These are phyloP conservation scores for Rhingia rostrata DNA, from an alignment of 2,888 invertebrate genomes.

Conservation along the genomic window DNA sequence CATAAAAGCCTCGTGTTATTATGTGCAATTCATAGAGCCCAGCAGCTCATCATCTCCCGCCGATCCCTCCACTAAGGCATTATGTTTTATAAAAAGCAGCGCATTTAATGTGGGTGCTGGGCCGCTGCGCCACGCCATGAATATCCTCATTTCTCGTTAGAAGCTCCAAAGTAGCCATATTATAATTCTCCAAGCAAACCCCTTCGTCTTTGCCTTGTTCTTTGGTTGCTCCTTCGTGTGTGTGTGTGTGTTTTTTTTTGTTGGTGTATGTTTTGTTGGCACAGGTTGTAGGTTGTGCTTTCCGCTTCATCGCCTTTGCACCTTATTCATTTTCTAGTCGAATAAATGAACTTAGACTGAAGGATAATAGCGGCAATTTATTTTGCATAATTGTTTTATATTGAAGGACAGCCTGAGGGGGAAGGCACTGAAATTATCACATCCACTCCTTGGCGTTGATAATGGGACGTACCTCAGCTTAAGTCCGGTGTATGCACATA, in stretches of 20 bases:
- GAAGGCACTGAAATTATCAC: neutral
- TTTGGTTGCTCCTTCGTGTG: constrained; percentile 7
- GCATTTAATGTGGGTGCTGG: constrained; percentile 40
- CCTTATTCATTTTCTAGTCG: constrained; percentile 20
- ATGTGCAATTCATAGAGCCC: constrained; percentile 61
- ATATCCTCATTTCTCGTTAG: constrained; percentile 57
- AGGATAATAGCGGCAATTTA: constrained; percentile 64
- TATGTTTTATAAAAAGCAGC: constrained; percentile 26
- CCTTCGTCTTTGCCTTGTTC: constrained; percentile 6
- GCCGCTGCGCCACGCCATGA: constrained; percentile 32
- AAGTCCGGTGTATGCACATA: neutral
- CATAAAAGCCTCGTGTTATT: constrained; percentile 59
- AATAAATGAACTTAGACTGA: constrained; percentile 55
- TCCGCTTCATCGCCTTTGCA: constrained; percentile 11
- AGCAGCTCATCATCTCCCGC: constrained; percentile 59
- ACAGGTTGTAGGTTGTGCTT: constrained; percentile 17
- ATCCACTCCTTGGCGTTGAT: constrained; percentile 8
- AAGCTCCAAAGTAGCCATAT: constrained; percentile 52
- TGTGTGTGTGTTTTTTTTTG: neutral
- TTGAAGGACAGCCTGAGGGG: constrained; percentile 33
- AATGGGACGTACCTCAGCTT: neutral
- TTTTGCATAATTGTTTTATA: constrained; percentile 65
- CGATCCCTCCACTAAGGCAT: constrained; percentile 33
- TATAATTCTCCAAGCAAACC: constrained; percentile 36
- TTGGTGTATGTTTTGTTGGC: neutral